Base-by-base conservation (phyloP, 2,888 invertebrate species). In the Vandiemenella viatica region DNA sequence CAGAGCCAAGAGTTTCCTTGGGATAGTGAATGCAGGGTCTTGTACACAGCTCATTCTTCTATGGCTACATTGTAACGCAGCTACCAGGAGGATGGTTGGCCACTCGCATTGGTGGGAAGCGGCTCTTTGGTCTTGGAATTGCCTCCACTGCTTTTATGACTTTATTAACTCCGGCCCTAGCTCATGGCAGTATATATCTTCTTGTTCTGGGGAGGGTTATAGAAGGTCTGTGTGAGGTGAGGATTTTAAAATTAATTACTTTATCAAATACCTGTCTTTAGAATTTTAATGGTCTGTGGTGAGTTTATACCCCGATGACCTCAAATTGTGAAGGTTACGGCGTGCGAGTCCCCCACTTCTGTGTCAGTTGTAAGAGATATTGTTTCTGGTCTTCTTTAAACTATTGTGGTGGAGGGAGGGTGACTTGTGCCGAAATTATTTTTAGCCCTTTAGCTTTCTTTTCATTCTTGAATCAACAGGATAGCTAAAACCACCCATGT, bases 191-290 rank as follows among this genome's bases (percentile, higher is more conserved):
- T 46, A 58, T 62, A 10, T 58, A 58, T 43, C 57, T 61, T 1
- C 58, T 72, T 8, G 59, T 68, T 15, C 60, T 58, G 10, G 60
- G 66, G 2, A 56, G 72, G 23, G 62, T 68, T 6, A 51, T 67
- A 7, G 65, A 70, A 51, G 72, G 72, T 7, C 54, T 73, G 18
- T 70, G 69, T 54, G 72, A 73, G 67, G 71, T 70, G 57, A 51
- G 51, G 37, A 32, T 22, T 17, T 37, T 16, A 23, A 15, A 2
- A 1, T 22, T 45, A 32, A 19, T n/a, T 5, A 19, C n/a, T n/a
- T n/a, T n/a, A n/a, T n/a, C n/a, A n/a, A n/a, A n/a, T n/a, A n/a
- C n/a, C n/a, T n/a, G n/a, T n/a, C n/a, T n/a, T n/a, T n/a, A n/a
- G n/a, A n/a, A n/a, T n/a, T n/a, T n/a, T n/a, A n/a, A n/a, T n/a